Base-by-base conservation (phyloP, 2,113 vertebrate species). In the Nanorana parkeri region DNA sequence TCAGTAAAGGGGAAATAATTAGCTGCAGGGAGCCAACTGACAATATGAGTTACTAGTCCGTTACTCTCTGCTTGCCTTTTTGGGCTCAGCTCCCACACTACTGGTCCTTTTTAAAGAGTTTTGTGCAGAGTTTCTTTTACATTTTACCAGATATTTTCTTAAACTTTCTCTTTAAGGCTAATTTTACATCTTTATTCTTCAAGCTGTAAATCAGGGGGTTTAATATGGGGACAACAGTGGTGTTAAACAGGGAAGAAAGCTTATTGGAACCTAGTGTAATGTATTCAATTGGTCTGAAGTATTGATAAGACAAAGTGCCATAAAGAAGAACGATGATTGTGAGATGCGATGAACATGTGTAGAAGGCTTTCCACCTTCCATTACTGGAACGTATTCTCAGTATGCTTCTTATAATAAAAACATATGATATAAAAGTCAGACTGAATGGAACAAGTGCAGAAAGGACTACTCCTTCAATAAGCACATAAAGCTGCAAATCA, bases 201-300 rank as follows among this genome's bases (percentile, higher is more conserved):
- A 87, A 21, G 32, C 87, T 84, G 51, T 86, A 86, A 68, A 87
- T 84, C 15, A 86, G 67, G 0, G 85, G 85, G 1, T 86, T 88
- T 32, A 88, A n/a, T 78, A 85, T 85, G 63, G 85, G 88, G 15
- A 84, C 79, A 29, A 84, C 85, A 0, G 71, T 28, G 1, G 86
- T 86, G 63, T 84, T 86, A 69, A 87, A 85, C 6, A 86, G 69
- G 0, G 85, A 83, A n/a, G 84, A 78, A 28, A 76, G 54, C 56
- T 87, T 84, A 64, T 86, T 84, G 56, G 85, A 66, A 8, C 84
- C 84, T 20, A 85, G 41, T 0, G 77, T 81, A 4, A 77, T 83
- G 2, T 29, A 55, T 15, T 80, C 36, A 0, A 66, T 69, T 4
- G 80, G 84, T 0, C 67, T 0, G 47, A 87, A 55, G 0, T 87